Conservation (phyloP, 2,113 vertebrate species). For the human (Homo sapiens) region DNA sequence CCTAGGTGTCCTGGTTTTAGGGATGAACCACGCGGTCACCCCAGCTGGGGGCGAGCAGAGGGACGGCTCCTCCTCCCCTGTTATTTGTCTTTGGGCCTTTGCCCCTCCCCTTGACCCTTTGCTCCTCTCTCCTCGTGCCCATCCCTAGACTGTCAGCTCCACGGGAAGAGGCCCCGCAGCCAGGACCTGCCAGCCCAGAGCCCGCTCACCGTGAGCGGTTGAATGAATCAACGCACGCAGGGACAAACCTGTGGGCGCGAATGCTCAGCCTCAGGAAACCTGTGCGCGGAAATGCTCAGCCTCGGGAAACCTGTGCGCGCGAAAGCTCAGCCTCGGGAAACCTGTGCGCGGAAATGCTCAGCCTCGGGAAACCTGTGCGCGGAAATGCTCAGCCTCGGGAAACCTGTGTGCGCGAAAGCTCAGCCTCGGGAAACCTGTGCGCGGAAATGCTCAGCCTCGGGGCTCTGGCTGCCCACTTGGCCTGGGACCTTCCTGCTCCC, state of each 20-base stretch:
- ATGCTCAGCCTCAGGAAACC: accelerated
- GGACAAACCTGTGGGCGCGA: too few species aligned
- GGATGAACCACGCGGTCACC: accelerated
- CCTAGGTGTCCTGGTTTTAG: neutral
- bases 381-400: accelerated
- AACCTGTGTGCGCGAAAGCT: too few species aligned
- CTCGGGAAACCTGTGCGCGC: too few species aligned
- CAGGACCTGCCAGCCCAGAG: neutral
- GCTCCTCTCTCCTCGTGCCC: neutral
- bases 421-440: too few species aligned
- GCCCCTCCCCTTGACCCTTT: too few species aligned
- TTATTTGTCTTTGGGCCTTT: neutral
- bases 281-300: accelerated
- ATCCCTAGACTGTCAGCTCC: neutral
- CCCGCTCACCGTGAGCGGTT: too few species aligned
- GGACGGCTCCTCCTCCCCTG: accelerated
- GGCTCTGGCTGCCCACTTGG: neutral
- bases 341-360: accelerated
- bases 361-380: too few species aligned
- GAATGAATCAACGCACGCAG: neutral
- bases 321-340: accelerated
- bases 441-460: accelerated
- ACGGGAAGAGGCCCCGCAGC: neutral
- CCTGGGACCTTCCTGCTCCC: accelerated
- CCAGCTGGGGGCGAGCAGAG: neutral